Percentiles rank a stretch among this genome's conserved stretches.
Evolutionary conservation across 2,888 invertebrate genomes (phyloP).

Genomic region (Cosmia pyralina): DNA sequence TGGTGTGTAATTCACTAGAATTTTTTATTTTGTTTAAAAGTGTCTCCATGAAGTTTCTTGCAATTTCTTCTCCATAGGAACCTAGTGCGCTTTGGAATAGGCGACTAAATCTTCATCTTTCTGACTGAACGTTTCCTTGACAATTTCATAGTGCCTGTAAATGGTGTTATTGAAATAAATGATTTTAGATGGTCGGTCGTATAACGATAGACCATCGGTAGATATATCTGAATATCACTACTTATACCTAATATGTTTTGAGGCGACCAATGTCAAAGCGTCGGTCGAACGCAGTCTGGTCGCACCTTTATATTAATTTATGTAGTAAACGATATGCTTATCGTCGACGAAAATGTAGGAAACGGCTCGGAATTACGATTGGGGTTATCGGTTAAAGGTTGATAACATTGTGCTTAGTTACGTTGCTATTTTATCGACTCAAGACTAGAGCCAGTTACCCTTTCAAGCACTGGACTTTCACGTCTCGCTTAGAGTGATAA

Average conservation of each 20-base stretch:
- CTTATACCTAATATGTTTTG: neutral
- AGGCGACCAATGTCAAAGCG: neutral
- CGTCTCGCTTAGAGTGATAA: constrained; percentile 5
- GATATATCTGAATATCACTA: neutral
- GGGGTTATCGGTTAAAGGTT: constrained; percentile 40
- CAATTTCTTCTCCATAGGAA: neutral
- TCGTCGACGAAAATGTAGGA: constrained; percentile 27
- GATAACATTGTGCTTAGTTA: constrained; percentile 1
- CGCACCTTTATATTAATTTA: constrained; percentile 40
- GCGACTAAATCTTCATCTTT: neutral
- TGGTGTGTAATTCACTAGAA: neutral
- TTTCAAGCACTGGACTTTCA: constrained; percentile 40
- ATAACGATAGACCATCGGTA: neutral
- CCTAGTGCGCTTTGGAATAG: neutral
- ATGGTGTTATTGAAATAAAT: neutral
- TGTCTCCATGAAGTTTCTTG: neutral
- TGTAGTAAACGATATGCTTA: constrained; percentile 22
- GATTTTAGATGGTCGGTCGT: neutral
- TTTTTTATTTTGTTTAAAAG: neutral
- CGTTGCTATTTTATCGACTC: neutral
- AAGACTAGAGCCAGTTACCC: constrained; percentile 11
- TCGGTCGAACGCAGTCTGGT: neutral
- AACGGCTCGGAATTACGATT: constrained; percentile 25
- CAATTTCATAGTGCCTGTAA: neutral
- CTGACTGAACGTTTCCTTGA: neutral